Conservation (phyloP, 2,113 vertebrate genomes). For the Ranitomeya imitator region DNA sequence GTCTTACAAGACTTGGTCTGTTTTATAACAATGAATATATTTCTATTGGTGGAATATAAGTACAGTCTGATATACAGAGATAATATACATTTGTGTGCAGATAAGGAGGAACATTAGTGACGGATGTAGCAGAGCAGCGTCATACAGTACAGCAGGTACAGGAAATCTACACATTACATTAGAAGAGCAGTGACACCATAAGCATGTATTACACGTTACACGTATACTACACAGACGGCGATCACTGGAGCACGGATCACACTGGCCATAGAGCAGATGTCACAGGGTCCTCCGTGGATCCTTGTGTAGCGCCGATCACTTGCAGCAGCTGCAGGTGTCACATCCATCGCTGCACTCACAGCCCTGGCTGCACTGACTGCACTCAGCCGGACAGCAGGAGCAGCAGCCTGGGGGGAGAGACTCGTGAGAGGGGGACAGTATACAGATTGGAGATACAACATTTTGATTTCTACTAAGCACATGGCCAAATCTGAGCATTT, state of each 20-base stretch:
- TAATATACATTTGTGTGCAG: not conserved
- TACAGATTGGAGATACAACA: too few species aligned
- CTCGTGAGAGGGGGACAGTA: not conserved
- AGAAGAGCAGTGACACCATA: not conserved
- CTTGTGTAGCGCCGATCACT: not conserved
- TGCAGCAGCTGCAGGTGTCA: conserved; percentile 26
- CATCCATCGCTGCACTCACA: not conserved
- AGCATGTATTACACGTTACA: not conserved
- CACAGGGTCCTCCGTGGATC: not conserved
- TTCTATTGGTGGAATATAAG: too few species aligned
- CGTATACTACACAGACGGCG: not conserved
- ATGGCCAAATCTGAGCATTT: too few species aligned
- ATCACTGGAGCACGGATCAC: not conserved
- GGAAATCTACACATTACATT: not conserved
- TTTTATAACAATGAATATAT: too few species aligned
- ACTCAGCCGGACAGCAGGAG: conserved; percentile 25
- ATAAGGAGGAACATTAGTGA: not conserved
- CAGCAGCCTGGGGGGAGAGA: not conserved
- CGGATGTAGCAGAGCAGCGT: too few species aligned
- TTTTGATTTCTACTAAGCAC: too few species aligned
- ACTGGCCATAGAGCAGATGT: not conserved
- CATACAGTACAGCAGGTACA: not conserved
- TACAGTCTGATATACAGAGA: not conserved
- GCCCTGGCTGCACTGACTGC: conserved; percentile 9
- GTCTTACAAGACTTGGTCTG: too few species aligned